Conservation (phyloP, 2,113 vertebrate genomes). For the Clarias magur region DNA sequence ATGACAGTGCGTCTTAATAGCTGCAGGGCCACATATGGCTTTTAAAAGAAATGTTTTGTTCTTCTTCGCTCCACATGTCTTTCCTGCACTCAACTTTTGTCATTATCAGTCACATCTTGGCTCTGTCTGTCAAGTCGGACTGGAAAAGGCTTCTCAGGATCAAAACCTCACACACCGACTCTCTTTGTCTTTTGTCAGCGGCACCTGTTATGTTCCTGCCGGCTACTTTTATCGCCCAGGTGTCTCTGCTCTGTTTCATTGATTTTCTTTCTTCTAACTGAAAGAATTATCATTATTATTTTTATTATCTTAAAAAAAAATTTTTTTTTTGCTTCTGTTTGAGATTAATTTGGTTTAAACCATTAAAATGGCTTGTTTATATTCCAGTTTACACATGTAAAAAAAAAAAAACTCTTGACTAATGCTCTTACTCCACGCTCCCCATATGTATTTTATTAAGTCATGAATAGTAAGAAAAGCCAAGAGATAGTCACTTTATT, state of each 20-base stretch:
- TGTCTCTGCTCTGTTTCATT: background rate
- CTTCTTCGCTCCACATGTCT: conserved; percentile 13
- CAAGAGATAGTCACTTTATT: too few relatives aligned
- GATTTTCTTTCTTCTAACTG: background rate
- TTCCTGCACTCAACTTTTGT: background rate
- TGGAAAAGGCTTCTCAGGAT: background rate
- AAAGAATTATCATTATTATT: background rate
- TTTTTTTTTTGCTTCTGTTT: background rate
- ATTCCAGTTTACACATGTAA: background rate
- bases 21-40: conserved; percentile 52
- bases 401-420: background rate
- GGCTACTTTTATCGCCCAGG: background rate
- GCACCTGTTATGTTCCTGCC: background rate
- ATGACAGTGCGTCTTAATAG: conserved; percentile 47
- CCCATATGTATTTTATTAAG: background rate
- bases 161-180: background rate
- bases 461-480: background rate
- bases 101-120: background rate
- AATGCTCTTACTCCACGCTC: background rate
- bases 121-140: background rate
- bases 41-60: conserved; percentile 33
- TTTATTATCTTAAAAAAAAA: background rate
- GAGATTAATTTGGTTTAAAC: background rate
- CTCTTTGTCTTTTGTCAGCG: conserved; percentile 8
- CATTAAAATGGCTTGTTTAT: too few relatives aligned